Percentiles rank a stretch among this genome's conserved stretches.
These are phyloP conservation scores for Conchocele bisecta DNA, from an alignment of 2,888 invertebrate species.

Conservation along the genomic window DNA sequence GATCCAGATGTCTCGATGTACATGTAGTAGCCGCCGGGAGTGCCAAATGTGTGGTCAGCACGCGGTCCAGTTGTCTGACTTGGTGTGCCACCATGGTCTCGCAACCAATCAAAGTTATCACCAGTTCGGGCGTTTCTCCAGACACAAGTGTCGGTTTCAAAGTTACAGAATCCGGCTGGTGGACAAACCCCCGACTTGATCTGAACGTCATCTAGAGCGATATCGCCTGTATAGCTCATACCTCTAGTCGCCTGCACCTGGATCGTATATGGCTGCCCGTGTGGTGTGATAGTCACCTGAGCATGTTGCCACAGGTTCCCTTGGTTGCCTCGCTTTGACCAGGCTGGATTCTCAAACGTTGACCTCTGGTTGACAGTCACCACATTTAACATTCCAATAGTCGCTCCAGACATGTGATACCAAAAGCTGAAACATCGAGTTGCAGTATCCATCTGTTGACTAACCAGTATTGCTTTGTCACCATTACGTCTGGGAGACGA, in stretches of 20 bases:
- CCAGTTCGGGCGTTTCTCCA: conserved; percentile 67
- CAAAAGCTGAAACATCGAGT: conserved; percentile 77
- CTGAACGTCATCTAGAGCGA: conserved; percentile 79
- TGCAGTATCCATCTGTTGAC: conserved; percentile 57
- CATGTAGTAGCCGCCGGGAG: conserved; percentile 73
- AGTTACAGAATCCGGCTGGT: conserved; percentile 76
- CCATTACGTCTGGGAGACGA: conserved; percentile 62
- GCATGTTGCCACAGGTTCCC: conserved; percentile 74
- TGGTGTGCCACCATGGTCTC: conserved; percentile 72
- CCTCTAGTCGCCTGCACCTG: conserved; percentile 72
- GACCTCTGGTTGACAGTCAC: conserved; percentile 63
- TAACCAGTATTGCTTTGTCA: conserved; percentile 72
- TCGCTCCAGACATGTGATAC: conserved; percentile 80
- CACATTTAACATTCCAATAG: conserved; percentile 75
- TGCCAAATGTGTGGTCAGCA: conserved; percentile 72
- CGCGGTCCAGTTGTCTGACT: conserved; percentile 71
- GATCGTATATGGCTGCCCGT: conserved; percentile 49
- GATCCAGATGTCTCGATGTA: conserved; percentile 84
- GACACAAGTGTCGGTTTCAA: conserved; percentile 80
- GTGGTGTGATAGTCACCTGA: conserved; percentile 50
- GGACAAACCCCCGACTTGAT: conserved; percentile 69
- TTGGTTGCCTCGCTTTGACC: conserved; percentile 70
- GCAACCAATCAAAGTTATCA: conserved; percentile 80
- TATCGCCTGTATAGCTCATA: conserved; percentile 71
- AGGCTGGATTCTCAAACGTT: conserved; percentile 46